Evolutionary conservation across 2,113 vertebrate genomes (phyloP), one percentile per base, ranked within the genome.

Genomic region (Acanthochromis polyacanthus): DNA sequence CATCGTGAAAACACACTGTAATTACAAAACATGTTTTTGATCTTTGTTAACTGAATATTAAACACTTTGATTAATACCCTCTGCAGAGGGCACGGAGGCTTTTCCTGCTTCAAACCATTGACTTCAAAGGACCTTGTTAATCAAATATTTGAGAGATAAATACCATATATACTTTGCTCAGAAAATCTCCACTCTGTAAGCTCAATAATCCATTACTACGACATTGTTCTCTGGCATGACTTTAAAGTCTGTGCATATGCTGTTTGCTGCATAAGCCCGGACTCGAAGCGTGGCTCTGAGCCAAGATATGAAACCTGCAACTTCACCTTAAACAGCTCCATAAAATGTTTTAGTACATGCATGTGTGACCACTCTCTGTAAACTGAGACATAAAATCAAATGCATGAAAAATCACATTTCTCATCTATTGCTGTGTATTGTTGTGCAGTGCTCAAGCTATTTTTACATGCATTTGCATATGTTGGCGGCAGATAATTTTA

Each of bases 21-120:
- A 90, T 90, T 88, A 76, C 72, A 75, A 90, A 86, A 82, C 74
- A 77, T 67, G 78, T 86, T 88, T 91, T 93, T 93, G 84, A 90
- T 92, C 86, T 88, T 82, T 85, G 60, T 78, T 67, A 90, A 88
- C 81, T 89, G 87, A 85, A 92, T 93, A 90, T 86, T 81, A 77
- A 90, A 83, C 57, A 88, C 76, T 78, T 75, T 87, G 81, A 87
- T 82, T 84, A 88, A 89, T 82, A 71, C 72, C 64, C 66, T 85
- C 78, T 83, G 73, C 56, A 59, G 53, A 87, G 63, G 73, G 62
- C 67, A 87, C 40, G 25, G 36, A 60, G 71, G 75, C 53, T 45
- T 58, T 75, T 81, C 60, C 43, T 65, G 28, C 78, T 83, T 78
- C 70, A 88, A 83, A 84, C 83, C 64, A 80, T 15, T 82, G 81